Conservation (phyloP, 1,140 invertebrate species). For the Delia radicum region DNA sequence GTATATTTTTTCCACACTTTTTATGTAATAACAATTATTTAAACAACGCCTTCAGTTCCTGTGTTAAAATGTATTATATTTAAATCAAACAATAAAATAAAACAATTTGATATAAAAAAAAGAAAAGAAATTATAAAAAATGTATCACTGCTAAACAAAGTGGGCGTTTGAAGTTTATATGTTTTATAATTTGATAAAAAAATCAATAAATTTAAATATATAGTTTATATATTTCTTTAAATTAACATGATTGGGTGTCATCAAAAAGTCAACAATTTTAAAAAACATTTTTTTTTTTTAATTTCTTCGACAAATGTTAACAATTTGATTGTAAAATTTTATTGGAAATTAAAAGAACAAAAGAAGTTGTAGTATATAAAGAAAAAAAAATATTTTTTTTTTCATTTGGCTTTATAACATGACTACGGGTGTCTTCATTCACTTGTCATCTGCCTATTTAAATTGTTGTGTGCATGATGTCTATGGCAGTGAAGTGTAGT, state of each 20-base stretch:
- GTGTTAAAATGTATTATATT: too few species aligned
- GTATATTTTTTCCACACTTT: too few species aligned
- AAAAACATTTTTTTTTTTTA: not conserved
- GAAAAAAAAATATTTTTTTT: not conserved
- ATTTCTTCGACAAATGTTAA: not conserved
- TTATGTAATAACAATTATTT: too few species aligned
- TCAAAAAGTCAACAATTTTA: not conserved
- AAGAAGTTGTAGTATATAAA: too few species aligned
- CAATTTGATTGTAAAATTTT: not conserved
- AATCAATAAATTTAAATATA: not conserved
- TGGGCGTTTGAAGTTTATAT: too few species aligned
- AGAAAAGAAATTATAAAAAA: too few species aligned
- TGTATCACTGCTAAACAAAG: too few species aligned
- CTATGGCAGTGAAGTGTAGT: not conserved
- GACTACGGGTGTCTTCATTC: conserved; percentile 11
- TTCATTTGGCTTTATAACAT: not conserved
- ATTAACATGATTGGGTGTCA: not conserved
- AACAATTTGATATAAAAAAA: too few species aligned
- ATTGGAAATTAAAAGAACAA: not conserved
- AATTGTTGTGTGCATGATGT: not conserved
- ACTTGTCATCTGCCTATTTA: conserved; percentile 6
- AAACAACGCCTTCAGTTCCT: too few species aligned
- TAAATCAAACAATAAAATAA: too few species aligned
- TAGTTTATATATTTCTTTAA: not conserved
- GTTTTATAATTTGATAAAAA: too few species aligned